Evolutionary conservation across 2,113 vertebrate species (phyloP), one percentile per base, ranked within the genome.

Genomic region (Phylloscopus whistleri): DNA sequence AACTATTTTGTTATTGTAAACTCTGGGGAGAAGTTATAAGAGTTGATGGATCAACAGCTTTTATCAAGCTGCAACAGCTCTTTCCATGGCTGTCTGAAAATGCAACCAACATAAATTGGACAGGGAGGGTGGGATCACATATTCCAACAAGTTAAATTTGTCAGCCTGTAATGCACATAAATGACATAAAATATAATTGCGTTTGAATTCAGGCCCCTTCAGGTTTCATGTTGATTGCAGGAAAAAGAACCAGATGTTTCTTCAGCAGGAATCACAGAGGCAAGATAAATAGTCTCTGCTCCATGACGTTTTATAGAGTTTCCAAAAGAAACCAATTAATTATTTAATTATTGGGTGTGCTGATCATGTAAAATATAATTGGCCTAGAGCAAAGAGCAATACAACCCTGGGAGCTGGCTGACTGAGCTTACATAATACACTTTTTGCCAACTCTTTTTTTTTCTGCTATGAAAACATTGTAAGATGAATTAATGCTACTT

Each of bases 211-310:
- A 59, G 96, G 96, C 94, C 96, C 94, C 96, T 97, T 97, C 94
- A 97, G 97, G 96, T 97, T 98, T 96, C 96, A 92, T 52, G 92
- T 95, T 98, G 97, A 98, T 97, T 96, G 96, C 96, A 98, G 97
- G 97, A 97, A 98, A 98, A 98, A 98, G 97, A 97, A 97, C 91
- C 98, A 98, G 98, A 97, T 98, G 97, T 98, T 98, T 97, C 97
- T 97, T 96, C 90, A 89, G 95, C 87, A 94, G 92, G 89, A 96
- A 91, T 96, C 96, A 93, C 35, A 94, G 95, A 96, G 72, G 96
- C 94, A 96, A 92, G 89, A 97, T 97, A 98, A 98, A 98, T 97
- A 97, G 93, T 97, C 96, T 93, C 84, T 94, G 80, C 77, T 93
- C 92, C 92, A 93, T 93, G 97, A 97, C 70, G 63, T 95, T 96